Evolutionary conservation across 2,113 vertebrate genomes (phyloP).

Genomic region (Mormoops blainvillei): DNA sequence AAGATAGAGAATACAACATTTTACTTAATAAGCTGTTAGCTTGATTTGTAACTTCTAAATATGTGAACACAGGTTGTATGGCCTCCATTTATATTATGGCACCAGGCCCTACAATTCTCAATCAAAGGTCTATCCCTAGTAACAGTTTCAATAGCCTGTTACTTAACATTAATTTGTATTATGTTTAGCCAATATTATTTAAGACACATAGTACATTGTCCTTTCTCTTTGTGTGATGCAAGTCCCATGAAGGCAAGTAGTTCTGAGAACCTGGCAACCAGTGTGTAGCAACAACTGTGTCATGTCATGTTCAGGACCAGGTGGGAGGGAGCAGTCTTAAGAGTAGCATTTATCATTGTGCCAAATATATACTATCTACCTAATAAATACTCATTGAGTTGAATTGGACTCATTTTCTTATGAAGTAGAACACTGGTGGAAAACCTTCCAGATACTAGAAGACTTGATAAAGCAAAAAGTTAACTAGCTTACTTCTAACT

Average conservation of each 20-base stretch:
- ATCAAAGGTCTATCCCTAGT: neutral
- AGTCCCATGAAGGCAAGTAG: neutral
- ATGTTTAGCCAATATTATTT: neutral
- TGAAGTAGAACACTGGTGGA: neutral
- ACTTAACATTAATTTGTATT: neutral
- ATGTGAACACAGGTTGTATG: neutral
- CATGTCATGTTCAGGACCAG: neutral
- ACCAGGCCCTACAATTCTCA: neutral
- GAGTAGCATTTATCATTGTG: neutral
- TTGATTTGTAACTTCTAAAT: neutral
- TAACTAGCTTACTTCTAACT: neutral
- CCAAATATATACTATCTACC: neutral
- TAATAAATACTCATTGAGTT: neutral
- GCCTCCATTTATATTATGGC: neutral
- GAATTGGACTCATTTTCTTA: neutral
- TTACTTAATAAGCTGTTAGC: neutral
- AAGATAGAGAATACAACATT: neutral
- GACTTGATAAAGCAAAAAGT: neutral
- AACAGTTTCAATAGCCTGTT: neutral
- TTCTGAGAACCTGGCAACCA: neutral
- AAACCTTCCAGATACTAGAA: neutral
- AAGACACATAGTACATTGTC: neutral
- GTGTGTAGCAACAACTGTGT: neutral
- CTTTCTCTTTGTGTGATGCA: neutral
- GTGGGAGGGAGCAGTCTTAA: neutral